A percentile compares a stretch with the other conserved stretches of the same genome.
These are phyloP conservation scores for Lochmaea crataegi DNA, from an alignment of 2,888 invertebrate species.

Conservation along the genomic window DNA sequence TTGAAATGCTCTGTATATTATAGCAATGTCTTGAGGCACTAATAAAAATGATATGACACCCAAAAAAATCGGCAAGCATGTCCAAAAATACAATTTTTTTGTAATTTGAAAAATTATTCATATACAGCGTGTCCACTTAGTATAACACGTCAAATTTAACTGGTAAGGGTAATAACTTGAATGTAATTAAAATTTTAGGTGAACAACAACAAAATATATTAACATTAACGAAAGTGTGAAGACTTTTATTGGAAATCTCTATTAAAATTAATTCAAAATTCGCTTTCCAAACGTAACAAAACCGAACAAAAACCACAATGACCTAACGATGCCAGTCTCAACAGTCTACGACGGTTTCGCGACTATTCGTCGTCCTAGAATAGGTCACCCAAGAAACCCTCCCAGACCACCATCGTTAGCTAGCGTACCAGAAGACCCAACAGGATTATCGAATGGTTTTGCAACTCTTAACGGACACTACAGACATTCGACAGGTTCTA, in stretches of 20 bases:
- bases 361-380: conserved; percentile 77
- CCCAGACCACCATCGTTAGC: conserved; percentile 63
- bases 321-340: conserved; percentile 59
- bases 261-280: not conserved
- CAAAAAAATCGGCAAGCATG: too few species aligned
- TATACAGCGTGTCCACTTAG: too few species aligned
- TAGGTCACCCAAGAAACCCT: conserved; percentile 60
- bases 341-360: conserved; percentile 89
- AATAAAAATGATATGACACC: too few species aligned
- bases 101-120: too few species aligned
- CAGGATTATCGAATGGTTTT: conserved; percentile 19
- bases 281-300: not conserved
- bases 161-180: not conserved
- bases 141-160: not conserved
- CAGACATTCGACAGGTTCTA: conserved; percentile 20
- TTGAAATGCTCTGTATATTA: too few species aligned
- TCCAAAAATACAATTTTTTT: too few species aligned
- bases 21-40: too few species aligned
- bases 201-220: not conserved
- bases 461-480: conserved; percentile 11
- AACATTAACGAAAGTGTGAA: not conserved
- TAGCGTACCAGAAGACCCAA: conserved; percentile 66
- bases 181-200: not conserved
- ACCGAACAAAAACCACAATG: conserved; percentile 29
- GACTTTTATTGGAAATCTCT: not conserved